A percentile compares a stretch with the other conserved stretches of the same genome.
These are phyloP conservation scores for Labeo rohita DNA, from an alignment of 2,113 vertebrate species.

Conservation along the genomic window DNA sequence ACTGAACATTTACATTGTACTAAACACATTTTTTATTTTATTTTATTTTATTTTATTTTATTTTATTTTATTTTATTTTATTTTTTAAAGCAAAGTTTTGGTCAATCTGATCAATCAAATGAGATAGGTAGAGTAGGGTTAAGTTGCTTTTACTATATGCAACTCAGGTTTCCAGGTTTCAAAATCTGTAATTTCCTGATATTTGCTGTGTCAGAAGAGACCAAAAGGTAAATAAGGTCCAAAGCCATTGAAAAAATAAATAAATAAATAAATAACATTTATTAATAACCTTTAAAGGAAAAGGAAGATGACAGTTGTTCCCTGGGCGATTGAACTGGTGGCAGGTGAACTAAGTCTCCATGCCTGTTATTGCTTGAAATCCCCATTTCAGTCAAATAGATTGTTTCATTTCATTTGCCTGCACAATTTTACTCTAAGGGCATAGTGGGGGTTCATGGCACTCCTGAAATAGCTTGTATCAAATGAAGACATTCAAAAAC, in stretches of 20 bases:
- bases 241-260: background rate
- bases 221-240: background rate
- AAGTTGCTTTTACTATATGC: background rate
- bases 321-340: background rate
- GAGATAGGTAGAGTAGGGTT: too few relatives aligned
- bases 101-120: too few relatives aligned
- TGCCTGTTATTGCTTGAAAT: conserved; percentile 6
- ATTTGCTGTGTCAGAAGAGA: background rate
- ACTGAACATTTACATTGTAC: too few relatives aligned
- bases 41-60: too few relatives aligned
- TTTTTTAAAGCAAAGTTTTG: too few relatives aligned
- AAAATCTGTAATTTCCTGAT: background rate
- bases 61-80: too few relatives aligned
- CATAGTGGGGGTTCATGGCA: conserved; percentile 2
- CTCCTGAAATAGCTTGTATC: background rate
- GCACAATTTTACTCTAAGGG: conserved; percentile 20
- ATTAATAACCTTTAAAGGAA: conserved; percentile 1
- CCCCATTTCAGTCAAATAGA: background rate
- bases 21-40: too few relatives aligned
- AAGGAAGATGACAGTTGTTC: conserved; percentile 3
- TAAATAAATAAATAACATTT: background rate
- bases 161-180: background rate
- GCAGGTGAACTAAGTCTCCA: background rate
- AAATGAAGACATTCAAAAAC: conserved; percentile 7
- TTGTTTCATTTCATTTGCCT: conserved; percentile 18